Percentiles rank a stretch among this genome's conserved stretches.
Evolutionary conservation across 92 coral and sea anemone species (phyloP).

Genomic region (Nematostella vectensis): DNA sequence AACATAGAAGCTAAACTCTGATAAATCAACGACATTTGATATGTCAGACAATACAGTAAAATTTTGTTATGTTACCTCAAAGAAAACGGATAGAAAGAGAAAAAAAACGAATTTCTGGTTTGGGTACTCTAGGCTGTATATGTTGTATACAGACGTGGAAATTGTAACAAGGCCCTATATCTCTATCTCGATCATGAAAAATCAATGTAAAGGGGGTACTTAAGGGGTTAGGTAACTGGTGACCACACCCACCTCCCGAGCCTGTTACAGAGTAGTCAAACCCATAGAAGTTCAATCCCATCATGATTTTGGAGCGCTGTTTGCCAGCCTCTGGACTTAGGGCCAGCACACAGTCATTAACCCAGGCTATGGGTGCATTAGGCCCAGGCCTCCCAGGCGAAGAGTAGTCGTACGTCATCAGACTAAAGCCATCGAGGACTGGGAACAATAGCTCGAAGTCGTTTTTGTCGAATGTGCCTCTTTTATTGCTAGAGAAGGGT

Average conservation of each 20-base stretch:
- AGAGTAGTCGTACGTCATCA: slow-evolving; percentile 94
- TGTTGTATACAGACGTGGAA: no score
- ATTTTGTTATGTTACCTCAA: no score
- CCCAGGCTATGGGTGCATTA: slow-evolving; percentile 80
- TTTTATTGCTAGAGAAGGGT: slow-evolving; percentile 57
- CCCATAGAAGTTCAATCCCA: slow-evolving; percentile 94
- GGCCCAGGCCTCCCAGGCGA: slow-evolving; percentile 91
- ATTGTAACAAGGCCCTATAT: no score
- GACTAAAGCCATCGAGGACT: slow-evolving; percentile 91
- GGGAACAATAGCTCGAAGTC: slow-evolving; percentile 90
- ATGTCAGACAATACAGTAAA: no score
- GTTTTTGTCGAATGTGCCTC: slow-evolving; percentile 62
- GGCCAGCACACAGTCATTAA: slow-evolving; percentile 65
- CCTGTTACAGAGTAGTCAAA: slow-evolving; percentile 77
- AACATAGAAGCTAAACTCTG: no score
- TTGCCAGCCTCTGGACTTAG: slow-evolving; percentile 73
- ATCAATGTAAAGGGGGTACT: no score
- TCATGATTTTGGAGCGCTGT: slow-evolving; percentile 70
- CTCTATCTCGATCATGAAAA: no score
- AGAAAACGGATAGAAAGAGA: no score
- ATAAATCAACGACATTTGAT: no score
- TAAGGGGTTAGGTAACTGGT: no score
- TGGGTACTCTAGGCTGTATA: no score
- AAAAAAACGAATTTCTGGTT: no score
- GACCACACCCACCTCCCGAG: slow-evolving; percentile 77